These are phyloP conservation scores for Rhinogobio ventralis DNA, from an alignment of 2,797 vertebrate genomes.

Conservation along the genomic window DNA sequence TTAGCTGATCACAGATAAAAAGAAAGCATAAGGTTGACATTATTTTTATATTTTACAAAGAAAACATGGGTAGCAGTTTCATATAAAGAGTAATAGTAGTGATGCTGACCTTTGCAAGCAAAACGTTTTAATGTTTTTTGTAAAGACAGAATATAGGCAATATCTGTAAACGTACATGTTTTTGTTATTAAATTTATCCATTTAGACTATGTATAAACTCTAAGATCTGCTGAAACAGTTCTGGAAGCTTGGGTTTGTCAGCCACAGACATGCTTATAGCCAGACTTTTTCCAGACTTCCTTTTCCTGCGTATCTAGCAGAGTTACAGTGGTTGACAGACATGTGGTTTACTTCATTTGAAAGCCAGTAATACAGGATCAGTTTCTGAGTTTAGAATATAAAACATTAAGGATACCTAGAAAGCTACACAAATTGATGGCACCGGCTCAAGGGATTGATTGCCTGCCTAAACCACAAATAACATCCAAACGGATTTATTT, in stretches of 20 bases:
- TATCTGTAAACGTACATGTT: not conserved
- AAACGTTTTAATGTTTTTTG: not conserved
- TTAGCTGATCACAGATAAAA: not conserved
- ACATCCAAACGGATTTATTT: not conserved
- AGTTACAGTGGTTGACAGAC: slow-evolving; percentile 39
- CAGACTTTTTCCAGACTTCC: slow-evolving; percentile 53
- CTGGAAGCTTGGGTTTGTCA: slow-evolving; percentile 17
- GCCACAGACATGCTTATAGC: slow-evolving; percentile 29
- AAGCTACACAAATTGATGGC: not conserved
- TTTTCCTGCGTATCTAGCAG: slow-evolving; percentile 41
- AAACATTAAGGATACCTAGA: not conserved
- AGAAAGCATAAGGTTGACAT: no score
- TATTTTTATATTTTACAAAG: no score
- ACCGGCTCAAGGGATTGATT: not conserved
- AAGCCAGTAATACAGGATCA: slow-evolving; percentile 42
- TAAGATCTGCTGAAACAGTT: slow-evolving; percentile 12
- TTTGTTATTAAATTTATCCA: not conserved
- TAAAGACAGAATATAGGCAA: not conserved
- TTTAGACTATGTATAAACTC: not conserved
- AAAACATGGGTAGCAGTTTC: not conserved
- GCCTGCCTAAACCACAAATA: no score
- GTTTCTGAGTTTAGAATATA: slow-evolving; percentile 40
- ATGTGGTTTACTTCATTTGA: slow-evolving; percentile 34
- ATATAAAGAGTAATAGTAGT: not conserved
- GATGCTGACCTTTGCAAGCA: not conserved